These are phyloP conservation scores for Python bivittatus DNA, from an alignment of 2,113 vertebrate genomes.

Conservation along the genomic window DNA sequence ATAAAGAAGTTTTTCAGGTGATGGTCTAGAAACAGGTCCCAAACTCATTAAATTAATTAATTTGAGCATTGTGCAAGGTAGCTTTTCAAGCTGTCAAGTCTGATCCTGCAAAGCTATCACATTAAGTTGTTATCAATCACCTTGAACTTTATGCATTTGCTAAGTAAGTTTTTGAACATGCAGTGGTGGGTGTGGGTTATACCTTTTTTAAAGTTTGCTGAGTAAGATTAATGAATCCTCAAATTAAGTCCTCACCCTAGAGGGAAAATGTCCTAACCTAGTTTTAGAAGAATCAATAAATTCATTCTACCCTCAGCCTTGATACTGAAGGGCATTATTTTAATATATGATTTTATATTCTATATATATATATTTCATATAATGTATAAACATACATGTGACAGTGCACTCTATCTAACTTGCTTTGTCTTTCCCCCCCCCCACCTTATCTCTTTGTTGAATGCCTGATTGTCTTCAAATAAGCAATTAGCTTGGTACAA, in stretches of 20 bases:
- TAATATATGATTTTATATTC: no score
- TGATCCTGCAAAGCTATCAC: not conserved
- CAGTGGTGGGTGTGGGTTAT: not conserved
- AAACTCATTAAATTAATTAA: not conserved
- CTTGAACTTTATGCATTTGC: not conserved
- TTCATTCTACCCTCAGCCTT: not conserved
- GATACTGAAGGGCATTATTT: no score
- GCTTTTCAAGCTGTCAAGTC: not conserved
- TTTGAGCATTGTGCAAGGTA: not conserved
- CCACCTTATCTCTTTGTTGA: no score
- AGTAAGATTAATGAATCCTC: not conserved
- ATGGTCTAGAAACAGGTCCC: not conserved
- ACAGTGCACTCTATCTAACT: no score
- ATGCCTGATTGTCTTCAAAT: no score
- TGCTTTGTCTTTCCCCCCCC: no score
- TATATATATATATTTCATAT: no score
- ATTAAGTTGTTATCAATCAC: not conserved
- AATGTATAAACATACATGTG: no score
- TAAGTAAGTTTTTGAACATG: not conserved
- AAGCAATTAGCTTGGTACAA: no score
- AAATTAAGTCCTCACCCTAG: not conserved
- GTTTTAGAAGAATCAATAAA: not conserved
- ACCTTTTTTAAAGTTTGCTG: not conserved
- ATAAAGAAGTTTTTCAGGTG: not conserved
- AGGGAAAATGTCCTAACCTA: not conserved